Conservation (phyloP, 2,797 vertebrate species). For the Silurus lanzhouensis region DNA sequence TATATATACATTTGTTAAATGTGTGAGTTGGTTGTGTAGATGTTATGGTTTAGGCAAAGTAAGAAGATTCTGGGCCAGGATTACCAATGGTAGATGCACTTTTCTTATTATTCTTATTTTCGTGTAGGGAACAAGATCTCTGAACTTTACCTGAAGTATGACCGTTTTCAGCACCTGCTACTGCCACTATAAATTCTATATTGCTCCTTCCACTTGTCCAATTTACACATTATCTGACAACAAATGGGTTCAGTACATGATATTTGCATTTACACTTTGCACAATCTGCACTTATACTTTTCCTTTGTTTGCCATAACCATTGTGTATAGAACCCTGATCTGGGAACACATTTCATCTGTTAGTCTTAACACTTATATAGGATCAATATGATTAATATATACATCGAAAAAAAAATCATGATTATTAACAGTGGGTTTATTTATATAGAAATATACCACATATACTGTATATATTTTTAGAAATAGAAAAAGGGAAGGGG, state of each 20-base stretch:
- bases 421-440: neutral
- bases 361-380: neutral
- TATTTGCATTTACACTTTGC: neutral
- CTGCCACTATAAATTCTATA: neutral
- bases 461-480: neutral
- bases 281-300: neutral
- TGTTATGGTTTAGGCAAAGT: neutral
- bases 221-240: neutral
- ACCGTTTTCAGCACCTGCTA: neutral
- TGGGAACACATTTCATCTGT: neutral
- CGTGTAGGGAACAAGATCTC: neutral
- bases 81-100: neutral
- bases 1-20: neutral
- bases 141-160: neutral
- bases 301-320: neutral
- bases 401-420: neutral
- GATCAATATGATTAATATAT: no score
- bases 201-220: neutral
- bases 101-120: neutral
- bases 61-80: neutral
- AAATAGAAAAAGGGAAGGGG: neutral
- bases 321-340: neutral
- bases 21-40: neutral
- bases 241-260: neutral
- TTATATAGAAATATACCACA: neutral